Conservation (phyloP, 2,113 vertebrate species). For the Gopherus flavomarginatus region DNA sequence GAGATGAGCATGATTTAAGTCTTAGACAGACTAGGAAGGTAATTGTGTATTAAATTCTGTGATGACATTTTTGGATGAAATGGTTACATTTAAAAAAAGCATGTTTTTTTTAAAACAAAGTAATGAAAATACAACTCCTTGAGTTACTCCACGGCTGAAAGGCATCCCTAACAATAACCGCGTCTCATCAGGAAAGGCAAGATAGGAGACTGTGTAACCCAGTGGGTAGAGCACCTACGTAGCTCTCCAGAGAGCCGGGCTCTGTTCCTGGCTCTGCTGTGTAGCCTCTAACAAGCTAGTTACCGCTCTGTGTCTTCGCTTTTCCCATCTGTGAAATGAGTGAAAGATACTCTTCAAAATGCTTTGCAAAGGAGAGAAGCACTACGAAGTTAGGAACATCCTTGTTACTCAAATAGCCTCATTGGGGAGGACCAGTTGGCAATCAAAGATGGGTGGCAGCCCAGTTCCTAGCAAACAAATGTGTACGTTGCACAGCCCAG, state of each 20-base stretch:
- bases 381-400: too few relatives aligned
- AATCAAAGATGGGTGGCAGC: not conserved
- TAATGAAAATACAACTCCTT: not conserved
- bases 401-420: not conserved
- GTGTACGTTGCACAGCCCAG: not conserved
- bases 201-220: not conserved
- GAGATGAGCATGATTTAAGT: not conserved
- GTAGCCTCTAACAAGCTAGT: not conserved
- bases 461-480: not conserved
- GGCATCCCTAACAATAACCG: not conserved
- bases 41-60: not conserved
- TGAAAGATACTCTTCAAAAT: not conserved
- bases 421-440: not conserved
- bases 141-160: not conserved
- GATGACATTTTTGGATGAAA: not conserved
- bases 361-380: not conserved
- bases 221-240: not conserved
- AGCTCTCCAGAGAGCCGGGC: not conserved
- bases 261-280: not conserved
- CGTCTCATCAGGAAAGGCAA: not conserved
- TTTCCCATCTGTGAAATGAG: accelerated
- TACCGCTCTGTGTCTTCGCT: not conserved
- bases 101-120: not conserved
- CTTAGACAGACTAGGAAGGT: not conserved
- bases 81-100: not conserved